Evolutionary conservation across 2,113 vertebrate genomes (phyloP), one percentile per base, ranked within the genome.

Genomic region (Antennarius striatus): DNA sequence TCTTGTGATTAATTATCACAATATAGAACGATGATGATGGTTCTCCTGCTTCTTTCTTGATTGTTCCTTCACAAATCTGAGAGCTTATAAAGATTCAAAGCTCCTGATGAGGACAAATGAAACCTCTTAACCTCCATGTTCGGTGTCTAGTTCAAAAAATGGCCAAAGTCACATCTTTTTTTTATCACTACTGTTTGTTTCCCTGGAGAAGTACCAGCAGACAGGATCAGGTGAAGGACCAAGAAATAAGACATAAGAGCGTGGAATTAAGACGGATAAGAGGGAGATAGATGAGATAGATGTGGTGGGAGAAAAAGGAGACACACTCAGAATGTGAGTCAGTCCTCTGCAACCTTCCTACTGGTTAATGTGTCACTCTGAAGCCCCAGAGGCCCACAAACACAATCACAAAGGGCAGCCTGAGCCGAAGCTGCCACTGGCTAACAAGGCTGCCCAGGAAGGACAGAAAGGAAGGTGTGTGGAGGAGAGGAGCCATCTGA

Each of bases 291-390:
- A 59, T 50, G 55, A 58, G 3, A 77, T 55, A 79, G 56, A 22
- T 22, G 22, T 22, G 22, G 32, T 61, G 63, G 47, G 8, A 49
- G 59, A 56, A 54, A 14, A 61, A 32, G 32, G 17, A 61, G 42
- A 68, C 32, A 78, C 8, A 17, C 46, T 54, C 22, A 28, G 53
- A 45, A 16, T 56, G 59, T 45, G 49, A 68, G 64, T 51, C 9
- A 17, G n/a, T 62, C 56, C 60, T 53, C 48, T 22, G 63, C 53
- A 65, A 77, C 57, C 32, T 58, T 63, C 54, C 73, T 67, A 69
- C 81, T 83, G 81, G 68, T 89, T 87, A 83, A 88, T 86, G 73
- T 87, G 77, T 87, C 86, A 88, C 81, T 82, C 69, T 46, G 56
- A 79, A 4, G 28, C 64, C 80, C 80, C 73, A 84, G 63, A 84